Percentiles rank a stretch among this genome's conserved stretches.
phyloP scores from a whole-genome alignment of 2,797 vertebrate species.

The Kryptopterus vitreolus region DNA sequence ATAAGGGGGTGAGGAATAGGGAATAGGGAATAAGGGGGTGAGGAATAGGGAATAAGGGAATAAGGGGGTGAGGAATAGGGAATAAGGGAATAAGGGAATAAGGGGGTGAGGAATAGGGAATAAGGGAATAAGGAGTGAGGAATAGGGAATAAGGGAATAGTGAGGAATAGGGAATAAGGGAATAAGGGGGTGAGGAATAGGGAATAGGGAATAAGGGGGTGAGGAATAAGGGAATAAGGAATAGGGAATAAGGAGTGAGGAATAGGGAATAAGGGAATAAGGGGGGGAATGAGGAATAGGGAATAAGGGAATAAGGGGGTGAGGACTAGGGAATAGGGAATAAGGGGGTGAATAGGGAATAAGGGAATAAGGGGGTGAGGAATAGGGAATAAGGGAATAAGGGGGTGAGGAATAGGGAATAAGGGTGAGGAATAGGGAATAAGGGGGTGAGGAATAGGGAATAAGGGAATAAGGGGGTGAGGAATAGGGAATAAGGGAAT shows the following conservation, averaged over 20 bases:
- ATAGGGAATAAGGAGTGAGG: background rate
- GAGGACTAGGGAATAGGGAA: background rate
- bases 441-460: background rate
- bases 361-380: background rate
- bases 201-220: background rate
- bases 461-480: background rate
- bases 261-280: too few species aligned
- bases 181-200: background rate
- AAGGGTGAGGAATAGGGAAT: too few species aligned
- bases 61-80: too few species aligned
- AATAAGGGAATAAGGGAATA: too few species aligned
- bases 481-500: background rate
- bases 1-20: too few species aligned
- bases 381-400: background rate
- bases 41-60: too few species aligned
- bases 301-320: background rate
- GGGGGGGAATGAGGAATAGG: too few species aligned
- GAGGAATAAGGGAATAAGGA: background rate
- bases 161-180: background rate
- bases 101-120: too few species aligned
- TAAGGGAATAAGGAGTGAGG: background rate
- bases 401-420: background rate
- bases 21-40: too few species aligned
- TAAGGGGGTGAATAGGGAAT: constrained; percentile 51
- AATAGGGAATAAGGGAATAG: background rate